Conservation (phyloP, 2,797 vertebrate species). For the Carapus acus region DNA sequence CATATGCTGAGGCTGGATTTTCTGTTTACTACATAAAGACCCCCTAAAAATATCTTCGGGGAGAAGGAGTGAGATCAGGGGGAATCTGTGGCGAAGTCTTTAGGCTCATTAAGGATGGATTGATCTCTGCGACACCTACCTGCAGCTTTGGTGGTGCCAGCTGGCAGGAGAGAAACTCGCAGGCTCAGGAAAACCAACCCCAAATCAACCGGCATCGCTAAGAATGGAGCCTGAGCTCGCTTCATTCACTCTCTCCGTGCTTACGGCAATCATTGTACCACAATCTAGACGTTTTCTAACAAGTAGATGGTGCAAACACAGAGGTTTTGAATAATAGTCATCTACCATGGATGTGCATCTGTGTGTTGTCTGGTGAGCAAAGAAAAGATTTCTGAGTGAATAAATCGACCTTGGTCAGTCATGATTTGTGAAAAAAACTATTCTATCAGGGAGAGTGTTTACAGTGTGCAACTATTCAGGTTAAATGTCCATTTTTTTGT, state of each 20-base stretch:
- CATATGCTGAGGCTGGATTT: too few relatives aligned
- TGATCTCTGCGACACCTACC: slow-evolving; percentile 70
- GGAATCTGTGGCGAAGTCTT: slow-evolving; percentile 66
- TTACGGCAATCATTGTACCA: too few relatives aligned
- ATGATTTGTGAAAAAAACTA: slow-evolving; percentile 26
- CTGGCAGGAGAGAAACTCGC: slow-evolving; percentile 48
- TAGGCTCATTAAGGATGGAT: slow-evolving; percentile 66
- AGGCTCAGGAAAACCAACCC: slow-evolving; percentile 15
- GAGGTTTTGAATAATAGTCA: too few relatives aligned
- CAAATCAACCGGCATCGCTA: slow-evolving; percentile 7
- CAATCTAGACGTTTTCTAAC: too few relatives aligned
- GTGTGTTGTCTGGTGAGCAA: too few relatives aligned
- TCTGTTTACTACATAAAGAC: slow-evolving; percentile 22
- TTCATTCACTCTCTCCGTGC: too few relatives aligned
- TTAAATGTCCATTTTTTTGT: slow-evolving; percentile 62
- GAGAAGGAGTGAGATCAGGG: slow-evolving; percentile 65
- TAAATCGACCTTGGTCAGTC: too few relatives aligned
- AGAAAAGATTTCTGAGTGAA: too few relatives aligned
- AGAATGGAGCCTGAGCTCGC: too few relatives aligned
- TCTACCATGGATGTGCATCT: too few relatives aligned
- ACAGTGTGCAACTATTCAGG: slow-evolving; percentile 48
- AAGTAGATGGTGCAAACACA: too few relatives aligned
- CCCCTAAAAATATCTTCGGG: slow-evolving; percentile 61
- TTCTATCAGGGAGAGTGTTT: slow-evolving; percentile 39
- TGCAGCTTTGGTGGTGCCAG: slow-evolving; percentile 53